Conservation (phyloP, 1,140 invertebrate genomes). For the Schlechtendalia chinensis region DNA sequence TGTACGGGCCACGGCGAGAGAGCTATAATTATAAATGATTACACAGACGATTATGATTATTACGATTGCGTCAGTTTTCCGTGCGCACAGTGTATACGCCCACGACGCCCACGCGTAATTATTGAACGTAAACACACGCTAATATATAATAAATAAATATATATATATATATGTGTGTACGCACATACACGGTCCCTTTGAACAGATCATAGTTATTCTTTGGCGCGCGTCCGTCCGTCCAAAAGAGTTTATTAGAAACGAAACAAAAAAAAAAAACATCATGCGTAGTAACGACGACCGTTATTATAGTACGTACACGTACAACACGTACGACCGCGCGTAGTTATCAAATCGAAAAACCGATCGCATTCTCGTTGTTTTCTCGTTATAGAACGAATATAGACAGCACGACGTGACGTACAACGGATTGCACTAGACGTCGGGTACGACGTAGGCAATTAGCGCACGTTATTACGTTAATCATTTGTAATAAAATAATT, state of each 20-base stretch:
- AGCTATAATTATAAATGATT: conserved; percentile 39
- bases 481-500: neutral
- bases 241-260: neutral
- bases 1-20: neutral
- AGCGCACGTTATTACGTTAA: no score
- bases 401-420: no score
- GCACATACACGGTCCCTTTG: conserved; percentile 5
- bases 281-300: neutral
- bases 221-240: neutral
- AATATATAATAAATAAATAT: no score
- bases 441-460: no score
- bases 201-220: conserved; percentile 8
- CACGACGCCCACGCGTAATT: conserved; percentile 34
- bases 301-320: no score
- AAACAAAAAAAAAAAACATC: conserved; percentile 8
- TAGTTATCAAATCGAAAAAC: no score
- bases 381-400: no score
- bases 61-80: conserved; percentile 14
- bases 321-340: no score
- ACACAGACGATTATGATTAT: conserved; percentile 22
- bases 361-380: no score
- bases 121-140: conserved; percentile 21
- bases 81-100: neutral
- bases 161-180: no score
- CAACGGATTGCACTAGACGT: no score